Evolutionary conservation across 1,140 invertebrate genomes (phyloP), one percentile per base, ranked within the genome.

Genomic region (Zophobas morio): DNA sequence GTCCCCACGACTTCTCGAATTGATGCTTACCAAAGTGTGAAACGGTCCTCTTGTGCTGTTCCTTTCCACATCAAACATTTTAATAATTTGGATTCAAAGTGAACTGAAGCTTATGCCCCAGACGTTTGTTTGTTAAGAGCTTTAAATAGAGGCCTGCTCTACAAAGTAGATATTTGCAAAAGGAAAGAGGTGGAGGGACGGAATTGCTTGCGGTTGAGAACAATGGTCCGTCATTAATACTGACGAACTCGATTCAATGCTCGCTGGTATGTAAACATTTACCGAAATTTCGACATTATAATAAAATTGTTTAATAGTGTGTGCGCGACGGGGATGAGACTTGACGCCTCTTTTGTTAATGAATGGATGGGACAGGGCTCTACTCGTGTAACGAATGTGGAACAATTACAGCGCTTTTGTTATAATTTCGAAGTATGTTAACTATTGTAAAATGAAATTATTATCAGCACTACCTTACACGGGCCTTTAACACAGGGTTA

Each of bases 151-250:
- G 56, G 56, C 6, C 56, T 33, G 8, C 56, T 20, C n/a, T 60
- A 35, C 36, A 46, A 35, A 60, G 56, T 60, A 60, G 56, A 60
- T 60, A 60, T 66, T 66, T 66, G 39, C 60, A 60, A 60, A 60
- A 60, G 56, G 56, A 60, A 35, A 37, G 42, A 42, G 39, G 39
- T n/a, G 37, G 39, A 8, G 39, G 60, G 39, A 32, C 20, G 60
- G 39, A 66, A 66, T 66, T 66, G 60, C 60, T 66, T 42, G 60
- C 39, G 60, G 60, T 66, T 39, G 60, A 40, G 60, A 66, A 66
- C 60, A 66, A 66, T 66, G 60, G 60, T 66, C 60, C 60, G 39
- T 66, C 60, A 66, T 66, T 66, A 66, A 66, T 66, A 66, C 60
- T 66, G 60, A 66, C 60, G 60, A 66, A 66, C 60, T 66, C 60